These are phyloP conservation scores for Jaculus jaculus DNA, from an alignment of 2,113 vertebrate genomes.

Conservation along the genomic window DNA sequence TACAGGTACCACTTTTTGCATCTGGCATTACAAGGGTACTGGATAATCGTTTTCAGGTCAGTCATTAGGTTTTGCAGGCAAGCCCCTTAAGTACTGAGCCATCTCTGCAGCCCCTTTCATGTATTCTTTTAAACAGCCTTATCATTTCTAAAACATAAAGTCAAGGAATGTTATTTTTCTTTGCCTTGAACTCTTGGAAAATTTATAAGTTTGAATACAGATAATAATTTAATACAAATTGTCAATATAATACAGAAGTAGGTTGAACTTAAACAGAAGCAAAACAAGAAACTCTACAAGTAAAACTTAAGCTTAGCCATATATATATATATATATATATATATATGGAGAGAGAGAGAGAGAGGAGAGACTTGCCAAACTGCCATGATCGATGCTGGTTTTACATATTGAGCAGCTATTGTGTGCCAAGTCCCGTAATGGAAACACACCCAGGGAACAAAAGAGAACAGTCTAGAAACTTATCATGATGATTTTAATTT, in stretches of 20 bases:
- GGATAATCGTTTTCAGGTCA: no score
- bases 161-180: neutral
- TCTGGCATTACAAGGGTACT: no score
- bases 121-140: neutral
- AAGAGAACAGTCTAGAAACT: neutral
- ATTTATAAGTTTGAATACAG: neutral
- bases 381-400: neutral
- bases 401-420: neutral
- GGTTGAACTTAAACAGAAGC: neutral
- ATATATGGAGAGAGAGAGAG: no score
- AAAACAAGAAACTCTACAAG: neutral
- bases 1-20: no score
- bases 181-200: neutral
- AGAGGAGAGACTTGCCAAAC: neutral
- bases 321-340: no score
- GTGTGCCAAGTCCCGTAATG: neutral
- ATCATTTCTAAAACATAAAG: neutral
- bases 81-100: no score
- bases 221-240: neutral
- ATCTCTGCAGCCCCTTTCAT: neutral
- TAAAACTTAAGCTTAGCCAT: neutral
- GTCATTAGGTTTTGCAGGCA: no score
- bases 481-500: neutral
- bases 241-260: no score
- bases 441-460: neutral